A percentile compares a stretch with the other conserved stretches of the same genome.
These are phyloP conservation scores for Nomada hirtipes DNA, from an alignment of 2,888 invertebrate species.

Conservation along the genomic window DNA sequence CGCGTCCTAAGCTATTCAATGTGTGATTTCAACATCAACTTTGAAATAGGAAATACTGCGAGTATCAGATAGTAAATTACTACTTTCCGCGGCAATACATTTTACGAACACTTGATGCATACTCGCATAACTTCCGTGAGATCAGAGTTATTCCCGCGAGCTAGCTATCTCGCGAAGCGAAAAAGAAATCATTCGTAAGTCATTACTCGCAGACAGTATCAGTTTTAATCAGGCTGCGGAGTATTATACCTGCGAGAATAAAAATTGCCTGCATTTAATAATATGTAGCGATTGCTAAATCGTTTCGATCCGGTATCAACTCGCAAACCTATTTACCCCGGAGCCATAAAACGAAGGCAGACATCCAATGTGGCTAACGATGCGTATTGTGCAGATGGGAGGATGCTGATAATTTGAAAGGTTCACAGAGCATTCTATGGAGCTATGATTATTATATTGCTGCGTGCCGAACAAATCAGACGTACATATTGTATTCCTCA, in stretches of 20 bases:
- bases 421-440: background rate
- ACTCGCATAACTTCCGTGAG: background rate
- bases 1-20: background rate
- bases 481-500: no score
- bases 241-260: no score
- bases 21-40: constrained; percentile 11
- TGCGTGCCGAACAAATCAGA: constrained; percentile 2
- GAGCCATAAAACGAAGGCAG: background rate
- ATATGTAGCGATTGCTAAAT: background rate
- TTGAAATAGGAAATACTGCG: background rate
- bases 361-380: background rate
- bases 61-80: background rate
- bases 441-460: background rate
- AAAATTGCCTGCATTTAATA: background rate
- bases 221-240: background rate
- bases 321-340: background rate
- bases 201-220: background rate
- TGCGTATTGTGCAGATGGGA: background rate
- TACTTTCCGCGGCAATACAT: background rate
- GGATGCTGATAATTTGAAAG: constrained; percentile 7
- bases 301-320: background rate
- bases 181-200: background rate
- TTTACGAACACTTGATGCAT: background rate
- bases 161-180: background rate
- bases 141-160: constrained; percentile 5